phyloP scores from a whole-genome alignment of 2,113 vertebrate species.

The Osmerus mordax region DNA sequence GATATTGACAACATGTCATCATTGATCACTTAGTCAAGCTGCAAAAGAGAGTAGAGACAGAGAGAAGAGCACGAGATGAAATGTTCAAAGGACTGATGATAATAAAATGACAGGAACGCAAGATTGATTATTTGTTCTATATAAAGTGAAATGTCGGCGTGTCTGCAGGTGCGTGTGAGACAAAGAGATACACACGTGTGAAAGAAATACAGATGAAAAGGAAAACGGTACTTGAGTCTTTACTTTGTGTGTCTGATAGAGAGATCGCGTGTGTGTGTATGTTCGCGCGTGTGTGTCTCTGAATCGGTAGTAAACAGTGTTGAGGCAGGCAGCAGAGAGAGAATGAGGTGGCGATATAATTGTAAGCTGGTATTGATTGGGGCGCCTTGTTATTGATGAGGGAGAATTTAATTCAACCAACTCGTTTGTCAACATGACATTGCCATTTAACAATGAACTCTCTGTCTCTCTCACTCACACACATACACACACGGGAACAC shows the following conservation, averaged over 20 bases:
- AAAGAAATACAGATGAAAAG: too few species aligned
- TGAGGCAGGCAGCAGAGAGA: slow-evolving; percentile 19
- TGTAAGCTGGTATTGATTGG: slow-evolving; percentile 74
- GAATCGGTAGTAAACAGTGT: slow-evolving; percentile 24
- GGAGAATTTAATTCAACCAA: slow-evolving; percentile 76
- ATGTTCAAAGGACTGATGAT: slow-evolving; percentile 38
- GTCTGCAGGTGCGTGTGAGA: neutral
- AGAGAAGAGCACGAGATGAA: slow-evolving; percentile 21
- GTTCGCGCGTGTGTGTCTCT: slow-evolving; percentile 10
- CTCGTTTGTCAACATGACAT: slow-evolving; percentile 78
- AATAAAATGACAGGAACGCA: neutral
- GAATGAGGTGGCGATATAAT: slow-evolving; percentile 68
- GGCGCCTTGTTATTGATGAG: slow-evolving; percentile 72
- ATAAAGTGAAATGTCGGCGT: neutral
- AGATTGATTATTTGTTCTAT: neutral
- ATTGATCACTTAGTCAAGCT: slow-evolving; percentile 68
- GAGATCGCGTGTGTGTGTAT: slow-evolving; percentile 17
- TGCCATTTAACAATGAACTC: slow-evolving; percentile 76
- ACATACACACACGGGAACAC: slow-evolving; percentile 12
- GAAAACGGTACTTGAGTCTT: too few species aligned
- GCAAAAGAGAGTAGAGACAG: neutral
- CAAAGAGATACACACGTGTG: neutral
- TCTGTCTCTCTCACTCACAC: slow-evolving; percentile 40
- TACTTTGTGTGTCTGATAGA: slow-evolving; percentile 18
- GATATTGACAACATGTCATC: slow-evolving; percentile 70